Evolutionary conservation across 1,140 invertebrate species (phyloP), one percentile per base, ranked within the genome.

Genomic region (Rhopalosiphum maidis): DNA sequence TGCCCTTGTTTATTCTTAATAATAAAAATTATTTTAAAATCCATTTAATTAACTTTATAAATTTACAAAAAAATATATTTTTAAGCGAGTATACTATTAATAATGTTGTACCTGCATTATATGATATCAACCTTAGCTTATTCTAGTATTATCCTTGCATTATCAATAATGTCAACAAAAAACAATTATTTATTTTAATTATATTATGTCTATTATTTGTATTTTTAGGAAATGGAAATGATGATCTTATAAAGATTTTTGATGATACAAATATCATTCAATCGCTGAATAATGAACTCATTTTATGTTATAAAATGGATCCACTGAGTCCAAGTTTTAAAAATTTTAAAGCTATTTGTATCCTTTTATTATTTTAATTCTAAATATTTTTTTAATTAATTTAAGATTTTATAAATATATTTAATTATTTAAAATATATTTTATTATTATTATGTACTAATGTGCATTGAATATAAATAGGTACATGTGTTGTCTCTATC

Each of bases 221-320:
- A 77, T n/a, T 77, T 77, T n/a, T 51, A 92, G 90, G 77, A 37
- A 92, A 83, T 51, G 68, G 48, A 82, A 83, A 92, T 51, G 68
- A 92, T 92, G 68, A 92, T 43, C 7, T 91, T 91, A 1, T 25
- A 22, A 41, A 91, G 4, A 35, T 77, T 35, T 92, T 92, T 54
- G 35, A 92, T 35, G 90, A 92, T 83, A 22, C 43, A 37, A 46
- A 83, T 83, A 51, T 92, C 15, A 51, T 92, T 37, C 25, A 92
- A 51, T 37, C 25, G 21, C 48, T 92, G 35, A 92, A 83, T 23
- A 51, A 83, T 37, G 43, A 92, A 77, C 43, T 83, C 35, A 37
- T 92, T 48, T 46, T 82, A 35, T 92, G 68, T 37, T 83, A n/a
- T 41, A 83, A 92, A 48, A 92, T 92, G 68, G 90, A 92, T 92